phyloP scores from a whole-genome alignment of 2,113 vertebrate genomes.

The Chaetodon trifascialis region DNA sequence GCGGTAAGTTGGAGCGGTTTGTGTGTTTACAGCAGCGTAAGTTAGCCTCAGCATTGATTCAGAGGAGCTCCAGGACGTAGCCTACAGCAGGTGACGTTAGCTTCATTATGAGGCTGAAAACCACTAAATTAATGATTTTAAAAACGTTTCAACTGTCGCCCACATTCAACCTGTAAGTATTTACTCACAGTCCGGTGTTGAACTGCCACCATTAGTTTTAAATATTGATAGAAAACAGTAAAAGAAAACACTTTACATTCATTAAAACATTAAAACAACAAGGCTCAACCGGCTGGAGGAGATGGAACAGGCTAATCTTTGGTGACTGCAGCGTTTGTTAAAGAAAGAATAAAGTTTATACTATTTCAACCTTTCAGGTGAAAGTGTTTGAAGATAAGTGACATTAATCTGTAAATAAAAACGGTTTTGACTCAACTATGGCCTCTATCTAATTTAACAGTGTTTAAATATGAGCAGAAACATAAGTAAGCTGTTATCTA shows the following conservation, averaged over 20 bases:
- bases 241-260: background rate
- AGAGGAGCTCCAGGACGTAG: too few relatives aligned
- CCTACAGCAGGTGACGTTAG: too few relatives aligned
- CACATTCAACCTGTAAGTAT: background rate
- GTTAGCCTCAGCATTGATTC: too few relatives aligned
- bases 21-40: too few relatives aligned
- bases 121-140: too few relatives aligned
- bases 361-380: too few relatives aligned
- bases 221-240: background rate
- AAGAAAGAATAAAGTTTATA: background rate
- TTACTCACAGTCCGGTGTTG: background rate
- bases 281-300: background rate
- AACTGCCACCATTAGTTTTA: background rate
- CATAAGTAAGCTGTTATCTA: too few relatives aligned
- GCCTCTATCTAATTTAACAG: background rate
- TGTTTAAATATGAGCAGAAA: background rate
- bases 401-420: background rate
- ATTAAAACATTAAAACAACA: background rate
- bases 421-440: background rate
- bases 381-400: background rate
- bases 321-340: background rate
- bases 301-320: background rate
- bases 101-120: too few relatives aligned
- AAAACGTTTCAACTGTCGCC: background rate
- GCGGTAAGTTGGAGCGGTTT: slow-evolving; percentile 2